Conservation (phyloP, 1,140 invertebrate genomes). For the Formica selysi region DNA sequence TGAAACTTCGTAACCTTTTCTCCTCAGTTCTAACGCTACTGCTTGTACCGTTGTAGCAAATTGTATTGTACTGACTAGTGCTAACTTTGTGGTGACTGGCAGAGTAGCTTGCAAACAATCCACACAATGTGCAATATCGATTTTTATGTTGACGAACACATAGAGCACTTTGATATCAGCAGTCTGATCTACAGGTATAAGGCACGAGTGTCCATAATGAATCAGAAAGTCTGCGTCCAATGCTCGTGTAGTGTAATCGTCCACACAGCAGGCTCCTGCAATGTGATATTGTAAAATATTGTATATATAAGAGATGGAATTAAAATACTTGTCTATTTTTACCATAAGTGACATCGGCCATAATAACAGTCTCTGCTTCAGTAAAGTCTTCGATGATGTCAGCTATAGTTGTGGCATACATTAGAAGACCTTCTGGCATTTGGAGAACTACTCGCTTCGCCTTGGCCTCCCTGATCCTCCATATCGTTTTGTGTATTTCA, state of each 20-base stretch:
- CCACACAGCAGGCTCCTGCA: conserved; percentile 98
- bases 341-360: conserved; percentile 99
- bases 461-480: conserved; percentile 94
- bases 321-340: conserved; percentile 22
- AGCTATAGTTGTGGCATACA: conserved; percentile 97
- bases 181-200: conserved; percentile 98
- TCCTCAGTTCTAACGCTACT: conserved; percentile 90
- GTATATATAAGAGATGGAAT: not conserved
- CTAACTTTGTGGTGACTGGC: conserved; percentile 89
- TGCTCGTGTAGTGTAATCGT: conserved; percentile 97
- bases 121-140: conserved; percentile 96
- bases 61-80: conserved; percentile 98
- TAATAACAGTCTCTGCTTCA: conserved; percentile 97
- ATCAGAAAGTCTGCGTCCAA: conserved; percentile 97
- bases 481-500: conserved; percentile 99
- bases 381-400: conserved; percentile 98
- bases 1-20: conserved; percentile 91
- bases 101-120: conserved; percentile 96
- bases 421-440: conserved; percentile 97
- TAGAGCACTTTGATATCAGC: conserved; percentile 97
- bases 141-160: conserved; percentile 98
- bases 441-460: conserved; percentile 97
- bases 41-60: conserved; percentile 97
- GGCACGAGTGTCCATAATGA: conserved; percentile 99
- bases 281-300: conserved; percentile 2